A percentile compares a stretch with the other conserved stretches of the same genome.
These are phyloP conservation scores for Camelus bactrianus DNA, from an alignment of 2,113 vertebrate species.

Conservation along the genomic window DNA sequence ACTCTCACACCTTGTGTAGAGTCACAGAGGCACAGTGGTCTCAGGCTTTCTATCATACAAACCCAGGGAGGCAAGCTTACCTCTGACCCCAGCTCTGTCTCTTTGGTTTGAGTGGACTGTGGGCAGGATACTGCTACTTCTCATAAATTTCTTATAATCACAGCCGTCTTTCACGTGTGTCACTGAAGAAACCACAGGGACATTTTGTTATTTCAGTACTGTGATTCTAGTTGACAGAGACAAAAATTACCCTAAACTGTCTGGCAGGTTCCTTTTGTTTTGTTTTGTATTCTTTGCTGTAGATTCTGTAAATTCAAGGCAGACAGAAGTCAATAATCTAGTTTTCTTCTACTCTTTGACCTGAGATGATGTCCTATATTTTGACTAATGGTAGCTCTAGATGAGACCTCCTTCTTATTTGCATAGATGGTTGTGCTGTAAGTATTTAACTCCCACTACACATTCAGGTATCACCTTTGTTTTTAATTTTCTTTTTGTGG, in stretches of 20 bases:
- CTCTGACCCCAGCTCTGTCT: neutral
- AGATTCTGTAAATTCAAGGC: conserved; percentile 49
- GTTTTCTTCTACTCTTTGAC: conserved; percentile 20
- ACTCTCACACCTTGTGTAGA: neutral
- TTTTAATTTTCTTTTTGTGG: conserved; percentile 31
- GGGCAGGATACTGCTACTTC: neutral
- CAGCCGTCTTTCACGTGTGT: neutral
- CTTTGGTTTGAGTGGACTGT: neutral
- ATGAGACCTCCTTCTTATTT: neutral
- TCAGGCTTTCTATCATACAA: neutral
- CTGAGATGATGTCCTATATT: neutral
- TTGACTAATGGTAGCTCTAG: conserved; percentile 51
- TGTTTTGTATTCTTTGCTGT: conserved; percentile 24
- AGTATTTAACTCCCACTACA: neutral
- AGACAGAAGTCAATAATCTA: neutral
- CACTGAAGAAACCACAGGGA: conserved; percentile 26
- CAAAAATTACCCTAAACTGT: neutral
- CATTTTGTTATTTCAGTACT: conserved; percentile 33
- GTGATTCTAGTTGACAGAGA: conserved; percentile 49
- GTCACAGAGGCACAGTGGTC: neutral
- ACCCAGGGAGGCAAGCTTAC: neutral
- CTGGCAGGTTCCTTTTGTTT: neutral
- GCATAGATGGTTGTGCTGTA: neutral
- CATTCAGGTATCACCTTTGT: neutral
- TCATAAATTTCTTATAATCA: conserved; percentile 25